Percentiles rank a stretch among this genome's conserved stretches.
Evolutionary conservation across 2,797 vertebrate genomes (phyloP).

Genomic region (Xenentodon cancila): DNA sequence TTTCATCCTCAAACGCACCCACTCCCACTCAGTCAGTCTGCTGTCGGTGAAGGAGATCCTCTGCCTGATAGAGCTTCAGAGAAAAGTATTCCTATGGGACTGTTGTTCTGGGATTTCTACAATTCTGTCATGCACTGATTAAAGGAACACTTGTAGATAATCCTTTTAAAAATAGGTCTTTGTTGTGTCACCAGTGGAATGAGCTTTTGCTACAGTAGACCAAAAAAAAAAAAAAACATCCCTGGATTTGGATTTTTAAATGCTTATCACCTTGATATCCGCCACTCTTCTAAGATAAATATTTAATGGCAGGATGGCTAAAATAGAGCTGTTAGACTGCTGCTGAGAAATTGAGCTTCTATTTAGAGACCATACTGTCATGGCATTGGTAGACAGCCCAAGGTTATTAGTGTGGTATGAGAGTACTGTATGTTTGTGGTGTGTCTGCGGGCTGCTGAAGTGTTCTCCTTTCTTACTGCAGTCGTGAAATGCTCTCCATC

Average conservation of each 20-base stretch:
- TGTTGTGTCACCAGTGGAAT: constrained; percentile 51
- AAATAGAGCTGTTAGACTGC: constrained; percentile 82
- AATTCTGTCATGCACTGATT: constrained; percentile 76
- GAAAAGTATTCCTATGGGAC: constrained; percentile 79
- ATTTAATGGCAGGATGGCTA: constrained; percentile 82
- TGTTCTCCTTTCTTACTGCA: constrained; percentile 59
- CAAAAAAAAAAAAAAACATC: constrained; percentile 30
- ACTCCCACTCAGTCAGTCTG: constrained; percentile 60
- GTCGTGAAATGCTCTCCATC: constrained; percentile 55
- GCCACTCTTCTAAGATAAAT: constrained; percentile 78
- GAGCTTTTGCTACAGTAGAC: constrained; percentile 15
- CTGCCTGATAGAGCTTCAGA: constrained; percentile 79
- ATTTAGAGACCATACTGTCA: constrained; percentile 79
- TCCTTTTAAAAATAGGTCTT: constrained; percentile 73
- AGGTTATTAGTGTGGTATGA: constrained; percentile 84
- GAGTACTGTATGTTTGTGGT: constrained; percentile 61
- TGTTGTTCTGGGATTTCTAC: constrained; percentile 74
- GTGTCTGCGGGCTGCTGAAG: constrained; percentile 56
- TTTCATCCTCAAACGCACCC: constrained; percentile 74
- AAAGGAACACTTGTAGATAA: constrained; percentile 83
- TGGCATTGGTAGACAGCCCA: constrained; percentile 81
- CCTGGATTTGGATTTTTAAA: constrained; percentile 75
- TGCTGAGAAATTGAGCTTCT: constrained; percentile 80
- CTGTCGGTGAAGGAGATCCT: constrained; percentile 78
- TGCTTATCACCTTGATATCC: constrained; percentile 78